Evolutionary conservation across 2,888 invertebrate genomes (phyloP).

Genomic region (Helleia helle): DNA sequence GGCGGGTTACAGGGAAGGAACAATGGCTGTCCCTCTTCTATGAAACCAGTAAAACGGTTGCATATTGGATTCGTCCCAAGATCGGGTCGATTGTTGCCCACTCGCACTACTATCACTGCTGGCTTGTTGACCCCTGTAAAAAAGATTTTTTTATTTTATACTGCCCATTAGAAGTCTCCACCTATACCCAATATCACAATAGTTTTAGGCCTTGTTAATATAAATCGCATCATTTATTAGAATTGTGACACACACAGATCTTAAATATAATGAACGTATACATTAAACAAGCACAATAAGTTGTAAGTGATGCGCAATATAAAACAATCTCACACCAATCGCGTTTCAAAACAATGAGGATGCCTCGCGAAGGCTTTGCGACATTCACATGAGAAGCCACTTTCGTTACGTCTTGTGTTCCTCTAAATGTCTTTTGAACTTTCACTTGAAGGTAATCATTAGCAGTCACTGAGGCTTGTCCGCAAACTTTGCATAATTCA

Average conservation of each 20-base stretch:
- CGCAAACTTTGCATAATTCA: slow-evolving; percentile 34
- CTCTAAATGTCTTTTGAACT: slow-evolving; percentile 32
- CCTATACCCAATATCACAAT: too few relatives aligned
- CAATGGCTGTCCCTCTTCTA: slow-evolving; percentile 92
- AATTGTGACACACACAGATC: too few relatives aligned
- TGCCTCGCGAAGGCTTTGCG: slow-evolving; percentile 3
- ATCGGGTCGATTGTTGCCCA: slow-evolving; percentile 94
- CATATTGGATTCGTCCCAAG: slow-evolving; percentile 93
- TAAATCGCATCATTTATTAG: too few relatives aligned
- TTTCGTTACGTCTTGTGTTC: slow-evolving; percentile 30
- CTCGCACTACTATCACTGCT: slow-evolving; percentile 90
- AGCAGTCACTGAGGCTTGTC: slow-evolving; percentile 35
- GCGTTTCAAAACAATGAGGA: slow-evolving; percentile 5
- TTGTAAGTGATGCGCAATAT: background rate
- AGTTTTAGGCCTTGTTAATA: too few relatives aligned
- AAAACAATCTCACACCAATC: background rate
- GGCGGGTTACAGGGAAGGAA: slow-evolving; percentile 95
- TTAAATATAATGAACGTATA: too few relatives aligned
- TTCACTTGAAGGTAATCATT: slow-evolving; percentile 39
- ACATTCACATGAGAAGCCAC: slow-evolving; percentile 20
- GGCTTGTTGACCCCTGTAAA: slow-evolving; percentile 80
- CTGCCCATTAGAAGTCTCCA: too few relatives aligned
- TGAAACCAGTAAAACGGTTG: slow-evolving; percentile 88
- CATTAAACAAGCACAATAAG: too few relatives aligned
- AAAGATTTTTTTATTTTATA: too few relatives aligned